Conservation (phyloP, 2,113 vertebrate species). For the Hyaena hyaena region DNA sequence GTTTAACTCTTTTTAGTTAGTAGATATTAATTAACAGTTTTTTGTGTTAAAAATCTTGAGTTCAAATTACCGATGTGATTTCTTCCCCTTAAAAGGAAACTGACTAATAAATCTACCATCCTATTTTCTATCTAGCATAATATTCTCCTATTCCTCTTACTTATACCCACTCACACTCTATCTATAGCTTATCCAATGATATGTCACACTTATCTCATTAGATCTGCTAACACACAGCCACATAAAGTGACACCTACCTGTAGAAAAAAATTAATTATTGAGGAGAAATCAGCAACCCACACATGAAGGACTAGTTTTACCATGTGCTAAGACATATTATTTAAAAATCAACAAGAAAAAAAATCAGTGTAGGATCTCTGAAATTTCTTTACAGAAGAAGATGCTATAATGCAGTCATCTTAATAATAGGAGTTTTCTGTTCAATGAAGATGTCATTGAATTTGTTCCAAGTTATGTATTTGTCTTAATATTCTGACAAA, state of each 20-base stretch:
- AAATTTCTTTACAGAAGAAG: conserved; percentile 1
- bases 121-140: neutral
- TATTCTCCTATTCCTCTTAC: neutral
- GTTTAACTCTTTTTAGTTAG: neutral
- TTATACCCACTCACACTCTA: neutral
- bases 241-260: neutral
- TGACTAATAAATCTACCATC: neutral
- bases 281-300: neutral
- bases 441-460: neutral
- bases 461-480: conserved; percentile 62
- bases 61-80: neutral
- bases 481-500: conserved; percentile 28
- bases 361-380: neutral
- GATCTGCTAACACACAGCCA: neutral
- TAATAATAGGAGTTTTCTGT: neutral
- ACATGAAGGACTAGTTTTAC: neutral
- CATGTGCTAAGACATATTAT: neutral
- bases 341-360: neutral
- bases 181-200: neutral
- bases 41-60: neutral
- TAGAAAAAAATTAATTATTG: neutral
- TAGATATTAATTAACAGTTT: neutral
- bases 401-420: conserved; percentile 33
- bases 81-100: neutral
- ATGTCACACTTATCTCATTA: neutral